phyloP scores from a whole-genome alignment of 2,888 invertebrate genomes.

The Muschampia plurimacula region DNA sequence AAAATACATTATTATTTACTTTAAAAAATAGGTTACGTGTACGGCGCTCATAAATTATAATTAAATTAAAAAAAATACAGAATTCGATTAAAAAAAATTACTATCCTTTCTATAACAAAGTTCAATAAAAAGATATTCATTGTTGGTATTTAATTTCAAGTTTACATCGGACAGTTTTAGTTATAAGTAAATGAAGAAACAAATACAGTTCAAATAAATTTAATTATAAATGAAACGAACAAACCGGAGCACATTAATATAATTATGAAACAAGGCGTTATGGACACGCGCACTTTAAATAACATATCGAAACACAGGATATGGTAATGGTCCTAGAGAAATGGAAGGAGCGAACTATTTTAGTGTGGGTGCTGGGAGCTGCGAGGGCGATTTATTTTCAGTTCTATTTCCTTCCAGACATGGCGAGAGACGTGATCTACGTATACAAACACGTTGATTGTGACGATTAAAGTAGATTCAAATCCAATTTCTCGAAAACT shows the following conservation, averaged over 20 bases:
- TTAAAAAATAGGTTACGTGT: no score
- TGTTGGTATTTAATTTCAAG: no score
- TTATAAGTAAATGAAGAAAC: neutral
- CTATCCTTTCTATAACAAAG: no score
- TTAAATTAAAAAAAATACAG: neutral
- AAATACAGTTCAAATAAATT: neutral
- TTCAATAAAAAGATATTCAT: no score
- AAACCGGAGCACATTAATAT: slow-evolving; percentile 24
- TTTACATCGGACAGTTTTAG: neutral
- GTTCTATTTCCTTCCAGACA: slow-evolving; percentile 78
- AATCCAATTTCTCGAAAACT: slow-evolving; percentile 28
- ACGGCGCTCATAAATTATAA: no score
- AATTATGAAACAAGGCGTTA: slow-evolving; percentile 45
- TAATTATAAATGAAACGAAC: slow-evolving; percentile 11
- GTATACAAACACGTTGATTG: slow-evolving; percentile 38
- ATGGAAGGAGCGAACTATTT: slow-evolving; percentile 79
- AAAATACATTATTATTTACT: no score
- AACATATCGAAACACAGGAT: slow-evolving; percentile 76
- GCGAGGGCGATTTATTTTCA: slow-evolving; percentile 81
- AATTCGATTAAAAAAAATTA: no score
- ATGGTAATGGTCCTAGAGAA: slow-evolving; percentile 79
- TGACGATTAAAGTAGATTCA: slow-evolving; percentile 46
- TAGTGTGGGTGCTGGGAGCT: slow-evolving; percentile 72
- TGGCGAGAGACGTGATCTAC: slow-evolving; percentile 50
- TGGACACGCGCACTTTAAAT: slow-evolving; percentile 60